Evolutionary conservation across 2,797 vertebrate genomes (phyloP).

Genomic region (Harpagifer antarcticus): DNA sequence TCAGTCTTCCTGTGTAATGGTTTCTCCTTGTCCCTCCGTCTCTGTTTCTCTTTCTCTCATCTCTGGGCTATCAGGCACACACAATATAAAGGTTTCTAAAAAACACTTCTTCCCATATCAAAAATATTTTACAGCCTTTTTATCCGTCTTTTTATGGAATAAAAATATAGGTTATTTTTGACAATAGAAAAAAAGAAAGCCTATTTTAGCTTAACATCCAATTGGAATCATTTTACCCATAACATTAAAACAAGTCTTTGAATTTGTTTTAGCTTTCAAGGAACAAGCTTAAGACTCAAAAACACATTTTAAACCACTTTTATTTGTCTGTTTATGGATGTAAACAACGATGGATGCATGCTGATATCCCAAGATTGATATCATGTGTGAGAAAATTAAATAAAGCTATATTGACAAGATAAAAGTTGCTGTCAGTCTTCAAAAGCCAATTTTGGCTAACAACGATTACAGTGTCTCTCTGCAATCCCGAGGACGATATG

Average conservation of each 20-base stretch:
- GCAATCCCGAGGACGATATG: not conserved
- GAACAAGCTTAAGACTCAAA: too few relatives aligned
- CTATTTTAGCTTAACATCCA: too few relatives aligned
- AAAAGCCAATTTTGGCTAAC: not conserved
- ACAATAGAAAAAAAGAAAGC: too few relatives aligned
- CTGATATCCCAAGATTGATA: not conserved
- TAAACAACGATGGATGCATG: not conserved
- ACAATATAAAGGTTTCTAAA: not conserved
- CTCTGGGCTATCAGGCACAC: not conserved
- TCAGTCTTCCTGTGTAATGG: slow-evolving; percentile 4
- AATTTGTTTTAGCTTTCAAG: too few relatives aligned
- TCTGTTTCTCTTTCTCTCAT: slow-evolving; percentile 6
- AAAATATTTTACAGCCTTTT: not conserved
- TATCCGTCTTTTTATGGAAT: not conserved
- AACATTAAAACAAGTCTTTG: too few relatives aligned
- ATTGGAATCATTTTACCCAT: too few relatives aligned
- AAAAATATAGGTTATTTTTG: too few relatives aligned
- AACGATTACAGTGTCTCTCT: slow-evolving; percentile 3
- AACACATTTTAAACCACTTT: too few relatives aligned
- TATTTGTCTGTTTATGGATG: not conserved
- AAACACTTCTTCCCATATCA: not conserved
- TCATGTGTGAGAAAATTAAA: not conserved
- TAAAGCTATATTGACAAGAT: not conserved
- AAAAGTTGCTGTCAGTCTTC: not conserved
- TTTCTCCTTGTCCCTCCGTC: not conserved